Percentiles rank a stretch among this genome's conserved stretches.
These are phyloP conservation scores for Hirundichthys speculiger DNA, from an alignment of 2,113 vertebrate species.

Conservation along the genomic window DNA sequence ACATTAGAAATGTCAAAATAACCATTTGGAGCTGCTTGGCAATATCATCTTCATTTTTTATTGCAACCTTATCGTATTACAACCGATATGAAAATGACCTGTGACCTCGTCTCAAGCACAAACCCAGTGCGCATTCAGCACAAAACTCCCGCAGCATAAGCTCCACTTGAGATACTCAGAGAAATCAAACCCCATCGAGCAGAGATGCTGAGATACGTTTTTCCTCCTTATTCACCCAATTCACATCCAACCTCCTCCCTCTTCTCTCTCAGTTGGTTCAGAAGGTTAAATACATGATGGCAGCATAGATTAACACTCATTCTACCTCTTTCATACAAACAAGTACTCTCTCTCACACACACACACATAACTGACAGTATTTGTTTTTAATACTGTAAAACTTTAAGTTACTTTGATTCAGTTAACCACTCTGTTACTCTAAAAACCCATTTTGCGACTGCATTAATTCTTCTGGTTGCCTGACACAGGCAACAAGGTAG, in stretches of 20 bases:
- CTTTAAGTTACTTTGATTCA: conserved; percentile 52
- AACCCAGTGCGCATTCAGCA: no score
- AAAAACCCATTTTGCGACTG: conserved; percentile 58
- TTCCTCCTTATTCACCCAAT: conserved; percentile 64
- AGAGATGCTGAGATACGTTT: conserved; percentile 68
- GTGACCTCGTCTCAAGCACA: no score
- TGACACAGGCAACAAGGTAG: conserved; percentile 24
- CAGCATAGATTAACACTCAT: conserved; percentile 29
- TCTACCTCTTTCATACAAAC: no score
- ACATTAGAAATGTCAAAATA: no score
- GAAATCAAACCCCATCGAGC: conserved; percentile 61
- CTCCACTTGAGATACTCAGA: conserved; percentile 61
- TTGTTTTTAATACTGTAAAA: conserved; percentile 43
- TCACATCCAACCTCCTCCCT: conserved; percentile 66
- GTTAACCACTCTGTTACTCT: conserved; percentile 43
- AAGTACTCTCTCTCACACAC: conserved; percentile 7
- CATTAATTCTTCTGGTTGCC: conserved; percentile 24
- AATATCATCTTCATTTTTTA: no score
- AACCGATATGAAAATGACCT: no score
- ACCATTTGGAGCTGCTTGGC: no score
- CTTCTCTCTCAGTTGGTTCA: conserved; percentile 49
- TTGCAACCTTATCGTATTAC: no score
- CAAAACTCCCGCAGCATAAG: conserved; percentile 30
- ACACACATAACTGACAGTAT: conserved; percentile 10
- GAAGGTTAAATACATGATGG: conserved; percentile 54